Base-by-base conservation (phyloP, 2,888 invertebrate genomes). In the Brenthis hecate region DNA sequence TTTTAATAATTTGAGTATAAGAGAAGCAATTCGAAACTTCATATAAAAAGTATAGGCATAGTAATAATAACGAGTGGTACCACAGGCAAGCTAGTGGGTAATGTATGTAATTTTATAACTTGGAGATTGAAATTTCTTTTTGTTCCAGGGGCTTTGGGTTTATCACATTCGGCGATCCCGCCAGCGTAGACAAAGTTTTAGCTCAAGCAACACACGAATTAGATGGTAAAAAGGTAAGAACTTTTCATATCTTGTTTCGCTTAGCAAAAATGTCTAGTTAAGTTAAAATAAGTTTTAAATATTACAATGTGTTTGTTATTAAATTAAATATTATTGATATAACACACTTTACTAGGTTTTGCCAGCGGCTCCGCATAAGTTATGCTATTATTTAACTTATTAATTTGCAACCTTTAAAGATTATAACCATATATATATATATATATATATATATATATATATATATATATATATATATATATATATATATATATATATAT, bases 181-280 rank as follows among this genome's bases (percentile, higher is more conserved):
- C 97, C 94, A 97, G 98, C 94, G 99, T 99, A 95, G 99, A 99
- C 95, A 99, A 99, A 95, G 99, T 99, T 92, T 96, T 99, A 95
- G 97, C 97, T 91, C 97, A 98, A 94, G 97, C 97, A 93, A 98
- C 97, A 92, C 99, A 99, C 94, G 99, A 99, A 94, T 95, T 99
- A 94, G 99, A 99, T 94, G 98, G 99, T 89, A 99, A 99, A 96
- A 99, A 99, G 98, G 99, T 99, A 94, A 95, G 71, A 68, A 74
- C 69, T 74, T 74, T 74, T 72, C 73, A 72, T 73, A 74, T 74
- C 72, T 73, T 73, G 73, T 71, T 74, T 74, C 70, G 70, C 69
- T 73, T 70, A 71, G 71, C 36, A 70, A 65, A 65, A 68, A 65
- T 70, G 61, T 66, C 68, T 67, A 58, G 68, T 58, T 48, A 75